Conservation (phyloP, 92 coral and sea anemone species). For the Palythoa grandiflora region DNA sequence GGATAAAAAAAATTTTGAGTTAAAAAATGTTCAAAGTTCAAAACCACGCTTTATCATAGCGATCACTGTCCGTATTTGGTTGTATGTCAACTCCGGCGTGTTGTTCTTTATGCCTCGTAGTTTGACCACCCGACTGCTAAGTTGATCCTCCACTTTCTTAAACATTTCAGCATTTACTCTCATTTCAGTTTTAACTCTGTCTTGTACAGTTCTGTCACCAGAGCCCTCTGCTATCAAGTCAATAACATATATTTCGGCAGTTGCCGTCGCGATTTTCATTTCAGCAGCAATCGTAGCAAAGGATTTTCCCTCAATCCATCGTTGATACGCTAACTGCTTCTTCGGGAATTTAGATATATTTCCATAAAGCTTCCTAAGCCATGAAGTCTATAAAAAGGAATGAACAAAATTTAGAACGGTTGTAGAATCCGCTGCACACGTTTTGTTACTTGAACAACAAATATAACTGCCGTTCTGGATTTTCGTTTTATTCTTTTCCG, state of each 20-base stretch:
- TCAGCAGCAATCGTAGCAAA: slow-evolving; percentile 25
- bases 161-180: not conserved
- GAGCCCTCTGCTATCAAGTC: slow-evolving; percentile 1
- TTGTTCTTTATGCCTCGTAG: slow-evolving; percentile 6
- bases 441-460: slow-evolving; percentile 24
- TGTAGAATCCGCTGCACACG: slow-evolving; percentile 33
- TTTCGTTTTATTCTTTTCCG: slow-evolving; percentile 19
- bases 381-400: slow-evolving; percentile 30
- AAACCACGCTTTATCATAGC: slow-evolving; percentile 21
- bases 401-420: slow-evolving; percentile 9
- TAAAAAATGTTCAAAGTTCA: slow-evolving; percentile 23
- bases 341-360: slow-evolving; percentile 24
- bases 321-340: slow-evolving; percentile 27
- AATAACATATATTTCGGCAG: slow-evolving; percentile 28
- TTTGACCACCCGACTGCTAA: slow-evolving; percentile 27
- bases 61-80: slow-evolving; percentile 11
- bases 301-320: slow-evolving; percentile 31
- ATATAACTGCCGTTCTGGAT: slow-evolving; percentile 24
- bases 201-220: slow-evolving; percentile 9
- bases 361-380: slow-evolving; percentile 37
- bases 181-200: slow-evolving; percentile 18
- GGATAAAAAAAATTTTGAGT: slow-evolving; percentile 4
- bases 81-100: slow-evolving; percentile 19
- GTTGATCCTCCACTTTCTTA: slow-evolving; percentile 25
- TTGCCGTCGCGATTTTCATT: slow-evolving; percentile 41